Conservation (phyloP, 1,140 invertebrate genomes). For the Drosophila insularis region DNA sequence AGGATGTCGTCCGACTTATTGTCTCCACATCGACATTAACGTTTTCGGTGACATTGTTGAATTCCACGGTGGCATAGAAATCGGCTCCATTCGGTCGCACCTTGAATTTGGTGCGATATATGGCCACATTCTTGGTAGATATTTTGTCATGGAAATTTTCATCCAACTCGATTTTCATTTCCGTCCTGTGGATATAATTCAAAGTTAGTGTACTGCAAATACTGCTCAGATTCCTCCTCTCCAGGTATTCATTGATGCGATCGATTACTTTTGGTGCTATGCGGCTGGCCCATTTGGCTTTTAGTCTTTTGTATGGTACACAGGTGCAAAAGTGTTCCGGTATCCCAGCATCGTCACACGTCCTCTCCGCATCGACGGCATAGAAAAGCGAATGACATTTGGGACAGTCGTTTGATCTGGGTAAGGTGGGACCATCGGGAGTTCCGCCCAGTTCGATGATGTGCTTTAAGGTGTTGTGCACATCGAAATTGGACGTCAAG, state of each 20-base stretch:
- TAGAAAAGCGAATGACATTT: slow-evolving; percentile 88
- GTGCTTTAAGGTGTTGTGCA: slow-evolving; percentile 87
- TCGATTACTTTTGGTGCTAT: slow-evolving; percentile 70
- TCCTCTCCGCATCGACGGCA: slow-evolving; percentile 85
- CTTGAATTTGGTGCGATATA: slow-evolving; percentile 59
- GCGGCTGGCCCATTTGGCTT: slow-evolving; percentile 49
- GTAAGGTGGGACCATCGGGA: slow-evolving; percentile 5
- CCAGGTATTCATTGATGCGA: slow-evolving; percentile 81
- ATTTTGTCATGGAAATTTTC: slow-evolving; percentile 20
- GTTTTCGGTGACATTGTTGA: slow-evolving; percentile 59
- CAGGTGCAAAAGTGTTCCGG: slow-evolving; percentile 91
- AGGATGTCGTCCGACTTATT: slow-evolving; percentile 86
- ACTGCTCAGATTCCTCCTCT: slow-evolving; percentile 43
- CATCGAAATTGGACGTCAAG: slow-evolving; percentile 91
- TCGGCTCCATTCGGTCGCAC: slow-evolving; percentile 79
- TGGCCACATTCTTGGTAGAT: slow-evolving; percentile 17
- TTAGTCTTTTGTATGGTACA: slow-evolving; percentile 82
- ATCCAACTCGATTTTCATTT: slow-evolving; percentile 38
- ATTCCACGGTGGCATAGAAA: slow-evolving; percentile 85
- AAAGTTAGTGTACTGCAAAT: slow-evolving; percentile 44
- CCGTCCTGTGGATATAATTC: slow-evolving; percentile 49
- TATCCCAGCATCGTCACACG: slow-evolving; percentile 88
- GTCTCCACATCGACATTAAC: slow-evolving; percentile 68
- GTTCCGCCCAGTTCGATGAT: slow-evolving; percentile 73
- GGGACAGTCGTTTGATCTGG: slow-evolving; percentile 82